Evolutionary conservation across 2,113 vertebrate species (phyloP).

Genomic region (Diadophis punctatus): DNA sequence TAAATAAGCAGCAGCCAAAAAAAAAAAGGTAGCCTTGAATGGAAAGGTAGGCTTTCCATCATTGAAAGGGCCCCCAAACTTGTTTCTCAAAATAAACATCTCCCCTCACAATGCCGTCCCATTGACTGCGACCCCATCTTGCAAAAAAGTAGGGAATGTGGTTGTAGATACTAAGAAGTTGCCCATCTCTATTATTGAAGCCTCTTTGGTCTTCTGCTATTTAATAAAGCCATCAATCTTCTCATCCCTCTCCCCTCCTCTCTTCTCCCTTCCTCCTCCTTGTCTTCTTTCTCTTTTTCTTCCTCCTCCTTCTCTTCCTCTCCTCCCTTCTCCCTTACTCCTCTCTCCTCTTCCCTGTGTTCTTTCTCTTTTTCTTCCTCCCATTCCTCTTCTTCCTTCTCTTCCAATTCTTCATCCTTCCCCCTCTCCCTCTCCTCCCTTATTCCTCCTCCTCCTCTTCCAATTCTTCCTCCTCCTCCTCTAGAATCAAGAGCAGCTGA

Average conservation of each 20-base stretch:
- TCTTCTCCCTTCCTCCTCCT: not conserved
- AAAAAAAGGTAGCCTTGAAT: not conserved
- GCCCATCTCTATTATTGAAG: not conserved
- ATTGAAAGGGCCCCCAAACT: not conserved
- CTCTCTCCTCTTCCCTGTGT: no score
- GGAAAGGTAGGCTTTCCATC: not conserved
- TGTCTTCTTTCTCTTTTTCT: not conserved
- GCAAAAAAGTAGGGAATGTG: not conserved
- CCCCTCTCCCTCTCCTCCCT: no score
- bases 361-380: no score
- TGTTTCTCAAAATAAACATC: not conserved
- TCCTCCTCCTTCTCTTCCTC: no score
- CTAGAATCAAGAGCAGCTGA: conserved; percentile 92
- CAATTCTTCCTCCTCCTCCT: not conserved
- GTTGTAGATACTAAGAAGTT: not conserved
- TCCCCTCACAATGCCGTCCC: not conserved
- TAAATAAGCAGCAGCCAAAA: not conserved
- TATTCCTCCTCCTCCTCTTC: no score
- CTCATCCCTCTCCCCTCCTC: no score
- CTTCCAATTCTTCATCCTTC: not conserved
- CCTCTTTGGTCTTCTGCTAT: not conserved
- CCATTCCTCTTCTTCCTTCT: no score
- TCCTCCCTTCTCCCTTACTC: no score
- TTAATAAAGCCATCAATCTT: not conserved
- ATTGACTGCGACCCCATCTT: not conserved